Evolutionary conservation across 2,113 vertebrate species (phyloP).

Genomic region (Trinectes maculatus): DNA sequence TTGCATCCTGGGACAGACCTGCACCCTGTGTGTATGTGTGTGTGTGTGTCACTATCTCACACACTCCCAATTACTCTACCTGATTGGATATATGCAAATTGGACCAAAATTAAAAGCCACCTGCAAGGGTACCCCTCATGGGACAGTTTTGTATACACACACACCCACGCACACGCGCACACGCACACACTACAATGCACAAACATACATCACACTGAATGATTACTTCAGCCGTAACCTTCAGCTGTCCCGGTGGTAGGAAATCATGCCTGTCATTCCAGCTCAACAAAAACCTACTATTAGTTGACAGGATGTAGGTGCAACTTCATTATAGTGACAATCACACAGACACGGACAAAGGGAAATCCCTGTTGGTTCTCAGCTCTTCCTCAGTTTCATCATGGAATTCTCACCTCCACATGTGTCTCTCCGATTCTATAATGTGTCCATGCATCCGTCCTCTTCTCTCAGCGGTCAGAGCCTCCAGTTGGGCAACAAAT

Average conservation of each 20-base stretch:
- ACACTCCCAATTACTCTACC: slow-evolving; percentile 80
- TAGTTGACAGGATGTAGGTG: not conserved
- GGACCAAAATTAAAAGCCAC: slow-evolving; percentile 81
- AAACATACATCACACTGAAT: slow-evolving; percentile 19
- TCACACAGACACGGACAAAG: slow-evolving; percentile 4
- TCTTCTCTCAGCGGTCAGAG: slow-evolving; percentile 54
- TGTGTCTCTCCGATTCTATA: slow-evolving; percentile 48
- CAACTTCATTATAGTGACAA: not conserved
- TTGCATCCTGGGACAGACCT: slow-evolving; percentile 66
- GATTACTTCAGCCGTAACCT: slow-evolving; percentile 65
- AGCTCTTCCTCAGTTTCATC: slow-evolving; percentile 2
- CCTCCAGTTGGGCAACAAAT: slow-evolving; percentile 63
- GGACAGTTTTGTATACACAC: slow-evolving; percentile 61
- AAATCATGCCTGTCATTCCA: slow-evolving; percentile 14
- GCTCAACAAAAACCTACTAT: slow-evolving; percentile 2
- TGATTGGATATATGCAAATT: slow-evolving; percentile 87
- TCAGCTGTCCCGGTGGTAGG: slow-evolving; percentile 40
- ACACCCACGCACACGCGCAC: slow-evolving; percentile 11
- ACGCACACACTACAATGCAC: slow-evolving; percentile 16
- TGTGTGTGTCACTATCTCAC: slow-evolving; percentile 51
- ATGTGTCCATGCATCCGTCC: slow-evolving; percentile 53
- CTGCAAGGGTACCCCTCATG: slow-evolving; percentile 75
- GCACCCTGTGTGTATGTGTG: slow-evolving; percentile 51
- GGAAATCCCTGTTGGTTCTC: not conserved
- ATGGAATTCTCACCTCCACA: slow-evolving; percentile 38